Base-by-base conservation (phyloP, 2,113 vertebrate genomes). In the Colius striatus region DNA sequence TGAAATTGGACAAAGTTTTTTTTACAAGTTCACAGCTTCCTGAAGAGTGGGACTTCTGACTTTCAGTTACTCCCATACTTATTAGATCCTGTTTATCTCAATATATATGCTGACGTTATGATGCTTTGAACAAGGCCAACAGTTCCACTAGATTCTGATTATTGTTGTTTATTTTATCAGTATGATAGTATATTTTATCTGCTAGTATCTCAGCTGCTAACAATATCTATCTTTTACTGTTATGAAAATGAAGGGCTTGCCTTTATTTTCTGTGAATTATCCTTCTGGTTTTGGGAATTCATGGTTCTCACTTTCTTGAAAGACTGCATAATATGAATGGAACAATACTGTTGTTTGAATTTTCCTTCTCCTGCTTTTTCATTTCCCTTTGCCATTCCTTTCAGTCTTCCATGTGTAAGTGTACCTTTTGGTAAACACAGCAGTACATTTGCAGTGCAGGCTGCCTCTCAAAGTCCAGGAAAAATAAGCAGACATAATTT, bases 401-500 rank as follows among this genome's bases (percentile, higher is more conserved):
- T 95, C 62, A 54, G 30, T 72, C 27, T 91, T 80, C 51, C 10
- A 22, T 68, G 55, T 2, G 1, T 15, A 94, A 60, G 23, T 58
- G 60, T 95, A 53, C 10, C 12, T 41, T 62, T 76, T 73, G 41
- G 29, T 82, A 89, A 91, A 92, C 65, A 78, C 47, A 70, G 23
- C 29, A 84, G 16, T 62, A 62, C 32, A 38, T 91, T 45, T 84
- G 29, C 27, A 84, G 47, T 43, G 25, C 55, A 62, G 47, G 7
- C 53, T 96, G 51, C 32, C 27, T 95, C 58, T 67, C 30, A 74
- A 91, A 91, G 65, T 60, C 50, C n/a, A 89, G 55, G 34, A 84
- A 79, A 87, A 92, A 73, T 67, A 87, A 83, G 41, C 26, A 78
- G 45, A 58, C 32, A 87, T 81, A 68, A 25, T 89, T 95, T 87